Conservation (phyloP, 2,797 vertebrate genomes). For the Phataginus tetradactyla region DNA sequence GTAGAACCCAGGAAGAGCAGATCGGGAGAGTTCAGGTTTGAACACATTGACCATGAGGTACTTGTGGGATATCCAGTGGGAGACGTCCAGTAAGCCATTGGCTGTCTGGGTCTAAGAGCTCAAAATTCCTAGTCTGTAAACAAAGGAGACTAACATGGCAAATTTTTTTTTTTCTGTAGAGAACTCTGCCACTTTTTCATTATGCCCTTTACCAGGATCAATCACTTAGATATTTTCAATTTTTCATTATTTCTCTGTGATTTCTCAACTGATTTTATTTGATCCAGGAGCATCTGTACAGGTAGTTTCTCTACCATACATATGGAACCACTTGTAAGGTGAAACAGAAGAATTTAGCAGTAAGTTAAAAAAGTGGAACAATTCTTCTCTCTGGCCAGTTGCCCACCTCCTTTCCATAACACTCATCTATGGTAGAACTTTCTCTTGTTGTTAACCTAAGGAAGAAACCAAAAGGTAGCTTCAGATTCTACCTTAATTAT, state of each 20-base stretch:
- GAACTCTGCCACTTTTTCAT: constrained; percentile 33
- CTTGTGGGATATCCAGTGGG: not conserved
- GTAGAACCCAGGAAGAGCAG: not conserved
- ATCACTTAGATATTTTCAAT: not conserved
- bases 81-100: not conserved
- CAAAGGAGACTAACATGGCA: not conserved
- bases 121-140: constrained; percentile 27
- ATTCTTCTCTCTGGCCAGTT: not conserved
- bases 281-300: not conserved
- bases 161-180: not conserved
- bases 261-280: constrained; percentile 31
- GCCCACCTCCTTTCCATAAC: not conserved
- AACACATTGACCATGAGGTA: not conserved
- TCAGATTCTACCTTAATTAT: not conserved
- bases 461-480: not conserved
- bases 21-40: not conserved
- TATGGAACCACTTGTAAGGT: constrained; percentile 30
- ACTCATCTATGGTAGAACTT: not conserved
- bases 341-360: not conserved
- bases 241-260: not conserved
- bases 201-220: not conserved
- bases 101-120: not conserved
- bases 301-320: not conserved
- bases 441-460: not conserved
- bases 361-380: not conserved